Evolutionary conservation across 2,113 vertebrate genomes (phyloP).

Genomic region (Sus scrofa): T2T-Sscrofa CM000817.6:1830001-1830500

Average conservation of each 20-base stretch:
- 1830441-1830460: not conserved
- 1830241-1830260: not conserved
- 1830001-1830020: slow-evolving; percentile 23
- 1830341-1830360: not conserved
- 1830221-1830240: not conserved
- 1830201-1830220: not conserved
- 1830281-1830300: not conserved
- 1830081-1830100: not conserved
- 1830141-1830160: not conserved
- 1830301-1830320: not conserved
- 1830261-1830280: not conserved
- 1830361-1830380: not conserved
- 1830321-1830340: not conserved
- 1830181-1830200: not conserved
- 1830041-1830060: not conserved
- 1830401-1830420: not conserved
- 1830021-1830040: not conserved
- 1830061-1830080: not conserved
- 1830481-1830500: not conserved
- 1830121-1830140: slow-evolving; percentile 43
- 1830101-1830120: not conserved
- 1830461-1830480: not conserved
- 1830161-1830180: not conserved
- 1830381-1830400: not conserved
- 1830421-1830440: not conserved